Conservation (phyloP, 2,113 vertebrate genomes). For the Cavia aperea region DNA sequence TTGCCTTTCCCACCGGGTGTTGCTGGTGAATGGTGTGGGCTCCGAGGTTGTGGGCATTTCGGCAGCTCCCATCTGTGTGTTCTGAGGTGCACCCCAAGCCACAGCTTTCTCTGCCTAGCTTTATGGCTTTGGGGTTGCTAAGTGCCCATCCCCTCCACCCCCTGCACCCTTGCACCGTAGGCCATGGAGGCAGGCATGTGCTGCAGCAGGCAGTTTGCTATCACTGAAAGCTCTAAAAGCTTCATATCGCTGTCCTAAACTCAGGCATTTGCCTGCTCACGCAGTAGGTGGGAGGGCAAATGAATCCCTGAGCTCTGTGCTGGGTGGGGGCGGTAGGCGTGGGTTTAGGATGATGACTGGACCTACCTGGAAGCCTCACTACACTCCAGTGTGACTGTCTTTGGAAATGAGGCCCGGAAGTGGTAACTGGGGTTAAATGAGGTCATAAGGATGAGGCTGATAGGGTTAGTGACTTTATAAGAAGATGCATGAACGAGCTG, state of each 20-base stretch:
- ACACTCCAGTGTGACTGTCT: neutral
- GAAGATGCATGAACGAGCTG: neutral
- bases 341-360: neutral
- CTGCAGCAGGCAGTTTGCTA: neutral
- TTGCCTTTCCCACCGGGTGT: neutral
- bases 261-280: neutral
- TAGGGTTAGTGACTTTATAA: neutral
- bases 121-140: neutral
- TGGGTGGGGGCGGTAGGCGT: neutral
- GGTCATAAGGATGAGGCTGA: neutral
- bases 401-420: neutral
- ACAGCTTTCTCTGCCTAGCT: neutral
- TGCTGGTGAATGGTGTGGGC: neutral
- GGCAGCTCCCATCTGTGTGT: neutral
- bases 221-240: neutral
- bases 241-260: neutral
- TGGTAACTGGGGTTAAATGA: neutral
- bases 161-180: neutral
- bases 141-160: neutral
- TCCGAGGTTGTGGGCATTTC: neutral
- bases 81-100: neutral
- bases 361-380: neutral
- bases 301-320: neutral
- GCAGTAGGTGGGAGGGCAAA: neutral
- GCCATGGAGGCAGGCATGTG: neutral